Evolutionary conservation across 2,797 vertebrate species (phyloP).

Genomic region (Jordanella pulchra): DNA sequence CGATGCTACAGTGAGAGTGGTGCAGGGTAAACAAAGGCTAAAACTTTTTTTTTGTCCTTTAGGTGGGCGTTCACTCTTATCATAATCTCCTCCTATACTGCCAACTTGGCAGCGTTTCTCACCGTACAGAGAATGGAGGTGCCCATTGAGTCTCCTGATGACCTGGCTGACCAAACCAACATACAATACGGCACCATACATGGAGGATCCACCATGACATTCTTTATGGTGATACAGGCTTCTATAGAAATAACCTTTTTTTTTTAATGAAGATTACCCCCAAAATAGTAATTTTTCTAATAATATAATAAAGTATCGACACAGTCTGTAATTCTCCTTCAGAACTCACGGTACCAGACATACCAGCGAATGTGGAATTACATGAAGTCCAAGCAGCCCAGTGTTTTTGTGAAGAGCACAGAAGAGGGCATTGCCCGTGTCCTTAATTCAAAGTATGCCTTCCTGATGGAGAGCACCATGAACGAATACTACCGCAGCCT

Average conservation of each 20-base stretch:
- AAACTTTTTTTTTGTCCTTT: conserved; percentile 10
- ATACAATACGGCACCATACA: conserved; percentile 93
- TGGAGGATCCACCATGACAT: conserved; percentile 92
- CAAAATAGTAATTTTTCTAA: not conserved
- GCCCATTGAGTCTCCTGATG: conserved; percentile 88
- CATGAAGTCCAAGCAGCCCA: conserved; percentile 93
- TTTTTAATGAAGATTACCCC: too few species aligned
- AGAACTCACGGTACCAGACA: conserved; percentile 92
- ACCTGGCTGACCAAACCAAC: conserved; percentile 91
- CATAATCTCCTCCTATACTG: conserved; percentile 99
- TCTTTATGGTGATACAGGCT: conserved; percentile 85
- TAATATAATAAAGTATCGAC: not conserved
- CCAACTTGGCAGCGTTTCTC: conserved; percentile 93
- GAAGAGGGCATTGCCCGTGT: conserved; percentile 91
- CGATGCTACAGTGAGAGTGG: not conserved
- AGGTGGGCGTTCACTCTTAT: conserved; percentile 99
- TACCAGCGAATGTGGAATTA: conserved; percentile 97
- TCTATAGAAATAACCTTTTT: not conserved
- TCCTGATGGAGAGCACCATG: conserved; percentile 92
- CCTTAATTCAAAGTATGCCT: conserved; percentile 91
- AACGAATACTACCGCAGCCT: conserved; percentile 91
- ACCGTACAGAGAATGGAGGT: conserved; percentile 93
- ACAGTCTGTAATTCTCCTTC: not conserved
- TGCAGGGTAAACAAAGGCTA: conserved; percentile 25
- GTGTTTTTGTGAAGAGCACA: conserved; percentile 92